Evolutionary conservation across 2,113 vertebrate species (phyloP).

Genomic region (Leucoraja erinaceus): DNA sequence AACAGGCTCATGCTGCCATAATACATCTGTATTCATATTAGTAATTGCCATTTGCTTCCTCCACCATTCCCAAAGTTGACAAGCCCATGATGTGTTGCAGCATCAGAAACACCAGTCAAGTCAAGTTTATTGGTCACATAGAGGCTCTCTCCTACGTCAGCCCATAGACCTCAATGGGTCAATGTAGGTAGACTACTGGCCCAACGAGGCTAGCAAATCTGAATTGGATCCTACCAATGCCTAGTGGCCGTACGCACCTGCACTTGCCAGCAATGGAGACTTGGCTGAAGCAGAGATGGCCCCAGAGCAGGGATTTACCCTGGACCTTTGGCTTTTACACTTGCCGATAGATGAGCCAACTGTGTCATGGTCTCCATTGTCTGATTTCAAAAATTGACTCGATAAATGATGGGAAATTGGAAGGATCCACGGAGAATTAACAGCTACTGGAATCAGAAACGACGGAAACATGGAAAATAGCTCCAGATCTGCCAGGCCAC

Average conservation of each 20-base stretch:
- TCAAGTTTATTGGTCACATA: no score
- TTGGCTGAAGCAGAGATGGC: not conserved
- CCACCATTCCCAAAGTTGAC: not conserved
- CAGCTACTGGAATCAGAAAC: not conserved
- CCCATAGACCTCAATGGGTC: no score
- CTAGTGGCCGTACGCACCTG: not conserved
- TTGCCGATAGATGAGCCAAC: not conserved
- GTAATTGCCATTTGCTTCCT: not conserved
- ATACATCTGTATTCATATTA: not conserved
- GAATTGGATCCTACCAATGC: not conserved
- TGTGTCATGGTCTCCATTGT: not conserved
- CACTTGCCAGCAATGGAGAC: not conserved
- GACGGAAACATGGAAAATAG: slow-evolving; percentile 22
- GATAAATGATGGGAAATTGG: not conserved
- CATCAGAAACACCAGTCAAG: not conserved
- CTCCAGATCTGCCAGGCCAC: not conserved
- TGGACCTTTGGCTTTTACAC: not conserved
- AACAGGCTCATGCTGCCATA: not conserved
- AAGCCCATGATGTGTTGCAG: not conserved
- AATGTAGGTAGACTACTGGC: no score
- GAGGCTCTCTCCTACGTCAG: not conserved
- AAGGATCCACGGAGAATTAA: not conserved
- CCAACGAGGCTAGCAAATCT: not conserved
- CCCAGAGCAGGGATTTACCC: not conserved
- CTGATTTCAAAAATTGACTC: not conserved